Evolutionary conservation across 2,113 vertebrate genomes (phyloP), one percentile per base, ranked within the genome.

Genomic region (Sphyrna mokarran): DNA sequence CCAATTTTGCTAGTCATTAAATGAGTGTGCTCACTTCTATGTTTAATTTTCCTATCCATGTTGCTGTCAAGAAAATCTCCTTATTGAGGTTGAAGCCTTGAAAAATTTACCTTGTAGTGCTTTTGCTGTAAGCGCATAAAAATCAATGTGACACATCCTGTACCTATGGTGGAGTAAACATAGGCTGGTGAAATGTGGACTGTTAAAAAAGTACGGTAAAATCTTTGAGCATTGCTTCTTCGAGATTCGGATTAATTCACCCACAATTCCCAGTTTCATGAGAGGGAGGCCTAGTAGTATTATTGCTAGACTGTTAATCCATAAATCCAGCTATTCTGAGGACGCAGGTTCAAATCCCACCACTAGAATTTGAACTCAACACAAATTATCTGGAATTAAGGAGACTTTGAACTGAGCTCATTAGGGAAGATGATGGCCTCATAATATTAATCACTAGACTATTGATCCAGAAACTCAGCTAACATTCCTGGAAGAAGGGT

Each of bases 31-130:
- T 93, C 61, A 93, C 61, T 33, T 93, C 89, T 66, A 20, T 22
- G 18, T 93, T 93, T 93, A 93, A 68, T 93, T 93, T 93, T 93
- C 61, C 61, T 23, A 93, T n/a, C 7, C 61, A 7, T 93, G 33
- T 33, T 93, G 66, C 33, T 22, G 33, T 66, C 16, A 93, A 66
- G 87, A 33, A 37, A 66, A n/a, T 10, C 33, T 40, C n/a, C 61
- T 22, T 7, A 93, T 68, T 37, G n/a, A 93, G 5, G 18, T 58
- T 33, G n/a, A 33, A 66, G 33, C 6, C 29, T 66, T n/a, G 8
- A 61, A 93, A 37, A n/a, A 3, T 68, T 20, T 66, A 68, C 61
- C 89, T 18, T 66, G 13, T 89, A 20, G 20, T 68, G 58, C 16
- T 16, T 66, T 20, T 68, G 16, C 33, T 66, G n/a, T 66, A 7